Base-by-base conservation (phyloP, 2,888 invertebrate genomes). In the Drosophila histrio region DNA sequence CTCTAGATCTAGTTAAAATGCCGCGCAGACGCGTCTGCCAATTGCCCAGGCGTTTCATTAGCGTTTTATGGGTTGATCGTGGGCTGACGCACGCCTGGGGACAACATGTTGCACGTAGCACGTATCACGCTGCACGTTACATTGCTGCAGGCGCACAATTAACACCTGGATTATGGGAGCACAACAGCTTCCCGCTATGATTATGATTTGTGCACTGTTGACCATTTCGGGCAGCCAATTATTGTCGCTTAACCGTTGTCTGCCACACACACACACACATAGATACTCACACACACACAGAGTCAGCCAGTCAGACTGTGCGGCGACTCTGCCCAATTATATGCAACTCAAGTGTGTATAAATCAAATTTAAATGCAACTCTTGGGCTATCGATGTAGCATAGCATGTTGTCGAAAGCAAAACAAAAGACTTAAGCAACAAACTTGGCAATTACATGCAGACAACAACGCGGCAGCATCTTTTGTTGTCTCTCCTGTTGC, bases 381-480 rank as follows among this genome's bases (percentile, higher is more conserved):
- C 56, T 49, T 59, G 60, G 73, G 66, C 86, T 75, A 87, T 87
- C 87, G 82, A 58, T 69, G 43, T 59, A 9, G 17, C 41, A 21
- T 30, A 36, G 63, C 32, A n/a, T 52, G 26, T 41, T 38, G 36
- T 56, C 41, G 70, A 26, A 30, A 61, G 58, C 83, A 78, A 86
- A 84, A 84, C 84, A 84, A 84, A 87, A 84, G 84, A 87, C 86
- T 86, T 78, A 86, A 80, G 84, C 80, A 79, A 84, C 84, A 87
- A 84, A 87, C 84, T 87, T 80, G 86, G 82, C 82, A 82, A 82
- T 84, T 82, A 87, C 82, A 86, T 78, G 78, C 81, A 61, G 68
- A 57, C 69, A 65, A 49, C 50, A 56, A 60, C 57, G 76, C 76
- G 76, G 76, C 73, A 74, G 76, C 73, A 74, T 71, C 73, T 73